Evolutionary conservation across 1,140 invertebrate genomes (phyloP).

Genomic region (Stegodyphus mimosarum): DNA sequence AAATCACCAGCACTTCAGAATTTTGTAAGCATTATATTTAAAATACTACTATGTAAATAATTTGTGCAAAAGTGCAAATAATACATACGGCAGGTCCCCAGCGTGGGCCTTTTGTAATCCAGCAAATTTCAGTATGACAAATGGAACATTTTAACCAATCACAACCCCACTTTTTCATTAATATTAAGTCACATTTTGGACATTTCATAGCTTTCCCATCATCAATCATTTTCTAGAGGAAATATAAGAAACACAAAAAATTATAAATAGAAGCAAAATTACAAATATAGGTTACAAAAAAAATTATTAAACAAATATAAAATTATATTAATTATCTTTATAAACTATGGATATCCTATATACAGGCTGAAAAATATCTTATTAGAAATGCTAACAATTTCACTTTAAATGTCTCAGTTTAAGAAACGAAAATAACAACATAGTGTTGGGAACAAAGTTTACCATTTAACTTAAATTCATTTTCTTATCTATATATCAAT

Average conservation of each 20-base stretch:
- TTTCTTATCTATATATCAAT: too few species aligned
- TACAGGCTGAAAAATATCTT: neutral
- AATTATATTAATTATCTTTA: neutral
- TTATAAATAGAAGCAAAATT: slow-evolving; percentile 8
- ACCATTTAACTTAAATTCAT: too few species aligned
- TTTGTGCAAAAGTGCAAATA: neutral
- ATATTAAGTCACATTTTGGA: slow-evolving; percentile 83
- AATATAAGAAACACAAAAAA: slow-evolving; percentile 35
- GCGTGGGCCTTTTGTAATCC: slow-evolving; percentile 87
- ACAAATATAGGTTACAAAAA: neutral
- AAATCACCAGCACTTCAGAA: too few species aligned
- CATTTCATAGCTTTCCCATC: slow-evolving; percentile 87
- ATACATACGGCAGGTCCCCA: slow-evolving; percentile 82
- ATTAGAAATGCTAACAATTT: too few species aligned
- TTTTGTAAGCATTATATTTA: too few species aligned
- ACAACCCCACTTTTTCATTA: slow-evolving; percentile 95
- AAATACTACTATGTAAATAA: too few species aligned
- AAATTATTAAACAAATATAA: neutral
- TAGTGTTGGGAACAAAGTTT: too few species aligned
- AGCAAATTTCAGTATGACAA: slow-evolving; percentile 95
- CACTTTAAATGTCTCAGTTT: too few species aligned
- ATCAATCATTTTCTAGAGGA: slow-evolving; percentile 78
- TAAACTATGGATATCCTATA: neutral
- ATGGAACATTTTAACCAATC: slow-evolving; percentile 93
- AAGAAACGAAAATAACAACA: too few species aligned